A percentile compares a stretch with the other conserved stretches of the same genome.
These are phyloP conservation scores for Phragmatobia fuliginosa DNA, from an alignment of 2,888 invertebrate genomes.

Conservation along the genomic window DNA sequence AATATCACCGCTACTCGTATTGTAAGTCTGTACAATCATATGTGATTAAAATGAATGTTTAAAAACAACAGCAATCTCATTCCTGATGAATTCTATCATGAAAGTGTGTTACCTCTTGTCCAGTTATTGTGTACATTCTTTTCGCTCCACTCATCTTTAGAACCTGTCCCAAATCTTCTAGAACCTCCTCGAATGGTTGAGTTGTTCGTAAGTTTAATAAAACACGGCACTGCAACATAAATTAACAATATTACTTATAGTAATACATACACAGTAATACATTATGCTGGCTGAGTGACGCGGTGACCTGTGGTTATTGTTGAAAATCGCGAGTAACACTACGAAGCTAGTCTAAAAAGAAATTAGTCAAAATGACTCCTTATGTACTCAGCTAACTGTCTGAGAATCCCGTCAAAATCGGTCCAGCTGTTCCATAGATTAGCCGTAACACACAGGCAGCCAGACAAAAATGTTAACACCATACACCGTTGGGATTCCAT, in stretches of 20 bases:
- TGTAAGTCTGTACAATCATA: neutral
- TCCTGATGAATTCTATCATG: neutral
- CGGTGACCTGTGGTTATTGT: too few relatives aligned
- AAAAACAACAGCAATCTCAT: neutral
- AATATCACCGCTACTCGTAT: neutral
- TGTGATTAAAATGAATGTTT: neutral
- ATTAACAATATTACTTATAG: neutral
- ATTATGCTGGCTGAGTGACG: too few relatives aligned
- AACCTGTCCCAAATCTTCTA: constrained; percentile 97
- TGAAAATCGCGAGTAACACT: too few relatives aligned
- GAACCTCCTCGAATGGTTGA: constrained; percentile 97
- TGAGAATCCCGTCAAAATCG: too few relatives aligned
- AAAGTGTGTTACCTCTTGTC: constrained; percentile 91
- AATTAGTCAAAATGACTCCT: too few relatives aligned
- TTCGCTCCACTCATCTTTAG: constrained; percentile 96
- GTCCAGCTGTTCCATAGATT: too few relatives aligned
- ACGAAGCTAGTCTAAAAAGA: too few relatives aligned
- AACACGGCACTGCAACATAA: constrained; percentile 91
- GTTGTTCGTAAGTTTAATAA: constrained; percentile 96
- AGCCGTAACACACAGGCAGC: too few relatives aligned
- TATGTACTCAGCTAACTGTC: too few relatives aligned
- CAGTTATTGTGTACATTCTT: constrained; percentile 96
- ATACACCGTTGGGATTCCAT: too few relatives aligned
- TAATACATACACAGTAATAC: too few relatives aligned
- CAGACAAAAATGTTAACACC: too few relatives aligned